Evolutionary conservation across 2,113 vertebrate genomes (phyloP).

Genomic region (Daphoenositta chrysoptera): DNA sequence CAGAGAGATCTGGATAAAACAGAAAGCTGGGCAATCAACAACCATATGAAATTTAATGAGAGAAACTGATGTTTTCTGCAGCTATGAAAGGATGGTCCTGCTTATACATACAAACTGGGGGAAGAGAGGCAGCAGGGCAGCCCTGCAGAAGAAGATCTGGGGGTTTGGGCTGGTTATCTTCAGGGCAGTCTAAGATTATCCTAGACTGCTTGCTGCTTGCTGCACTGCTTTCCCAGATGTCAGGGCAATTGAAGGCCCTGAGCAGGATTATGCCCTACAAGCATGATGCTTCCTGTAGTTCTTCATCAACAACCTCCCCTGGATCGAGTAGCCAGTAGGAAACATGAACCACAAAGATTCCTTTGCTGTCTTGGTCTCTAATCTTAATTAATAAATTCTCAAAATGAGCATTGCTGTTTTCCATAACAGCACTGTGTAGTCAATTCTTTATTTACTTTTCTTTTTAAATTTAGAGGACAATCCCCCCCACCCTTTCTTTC

Average conservation of each 20-base stretch:
- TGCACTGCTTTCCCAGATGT: background rate
- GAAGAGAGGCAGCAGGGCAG: background rate
- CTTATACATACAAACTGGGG: background rate
- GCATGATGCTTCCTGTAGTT: background rate
- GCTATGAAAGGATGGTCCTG: background rate
- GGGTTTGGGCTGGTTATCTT: background rate
- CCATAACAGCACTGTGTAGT: background rate
- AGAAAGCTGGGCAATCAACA: background rate
- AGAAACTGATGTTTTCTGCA: background rate
- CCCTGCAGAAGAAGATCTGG: no score
- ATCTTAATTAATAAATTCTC: background rate
- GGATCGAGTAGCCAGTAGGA: background rate
- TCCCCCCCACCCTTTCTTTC: fast-evolving
- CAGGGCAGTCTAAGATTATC: background rate
- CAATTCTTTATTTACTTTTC: background rate
- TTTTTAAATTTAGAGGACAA: background rate
- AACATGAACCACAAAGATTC: fast-evolving
- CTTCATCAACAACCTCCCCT: background rate
- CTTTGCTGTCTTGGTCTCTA: background rate
- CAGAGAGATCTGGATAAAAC: background rate
- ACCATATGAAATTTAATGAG: background rate
- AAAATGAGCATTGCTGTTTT: background rate
- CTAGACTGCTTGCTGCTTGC: background rate
- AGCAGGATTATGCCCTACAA: background rate
- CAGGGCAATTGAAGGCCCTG: background rate